phyloP scores from a whole-genome alignment of 2,888 invertebrate genomes.

The Nomada flava region DNA sequence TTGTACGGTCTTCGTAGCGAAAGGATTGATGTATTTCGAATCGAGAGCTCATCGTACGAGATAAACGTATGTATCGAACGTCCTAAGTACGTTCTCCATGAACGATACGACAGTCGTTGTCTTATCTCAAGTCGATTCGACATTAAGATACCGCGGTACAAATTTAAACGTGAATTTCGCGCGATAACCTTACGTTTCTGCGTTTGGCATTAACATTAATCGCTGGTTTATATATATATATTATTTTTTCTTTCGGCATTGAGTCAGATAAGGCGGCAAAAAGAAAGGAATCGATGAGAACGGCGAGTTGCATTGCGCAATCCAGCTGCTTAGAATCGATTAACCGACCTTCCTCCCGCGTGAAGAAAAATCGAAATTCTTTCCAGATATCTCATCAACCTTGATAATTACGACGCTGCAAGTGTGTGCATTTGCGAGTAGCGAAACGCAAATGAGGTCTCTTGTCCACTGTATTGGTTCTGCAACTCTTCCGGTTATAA shows the following conservation, averaged over 20 bases:
- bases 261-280: not conserved
- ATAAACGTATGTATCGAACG: constrained; percentile 35
- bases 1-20: no score
- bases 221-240: not conserved
- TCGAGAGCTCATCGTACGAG: constrained; percentile 20
- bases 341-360: constrained; percentile 10
- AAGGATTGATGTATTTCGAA: constrained; percentile 9
- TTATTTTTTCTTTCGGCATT: not conserved
- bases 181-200: constrained; percentile 44
- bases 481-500: not conserved
- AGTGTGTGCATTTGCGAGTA: constrained; percentile 1
- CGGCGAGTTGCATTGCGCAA: constrained; percentile 21
- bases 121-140: constrained; percentile 40
- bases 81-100: constrained; percentile 2
- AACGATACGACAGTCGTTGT: constrained; percentile 22
- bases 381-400: constrained; percentile 44
- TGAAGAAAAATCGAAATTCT: constrained; percentile 49
- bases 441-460: no score
- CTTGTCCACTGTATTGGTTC: not conserved
- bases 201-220: constrained; percentile 32
- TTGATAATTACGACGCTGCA: constrained; percentile 27
- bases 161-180: constrained; percentile 41
- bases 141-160: constrained; percentile 47
- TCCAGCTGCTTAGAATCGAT: constrained; percentile 38
- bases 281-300: not conserved